A percentile compares a stretch with the other conserved stretches of the same genome.
phyloP scores from a whole-genome alignment of 2,113 vertebrate genomes.

The Phaethornis superciliosus region DNA sequence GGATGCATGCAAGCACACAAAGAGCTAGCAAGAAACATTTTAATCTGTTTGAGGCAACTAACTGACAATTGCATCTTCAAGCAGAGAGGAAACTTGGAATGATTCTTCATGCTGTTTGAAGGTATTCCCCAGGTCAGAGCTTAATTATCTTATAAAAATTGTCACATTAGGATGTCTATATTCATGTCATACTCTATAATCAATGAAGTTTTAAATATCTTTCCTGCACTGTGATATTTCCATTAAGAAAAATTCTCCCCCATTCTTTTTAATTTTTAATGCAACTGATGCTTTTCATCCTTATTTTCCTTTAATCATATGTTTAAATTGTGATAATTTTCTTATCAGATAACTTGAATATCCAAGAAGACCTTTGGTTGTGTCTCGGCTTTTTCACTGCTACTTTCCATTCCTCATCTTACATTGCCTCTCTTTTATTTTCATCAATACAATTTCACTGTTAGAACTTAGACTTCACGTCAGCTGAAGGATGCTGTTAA shows the following conservation, averaged over 20 bases:
- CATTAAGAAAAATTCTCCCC: neutral
- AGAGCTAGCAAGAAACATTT: neutral
- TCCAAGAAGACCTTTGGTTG: neutral
- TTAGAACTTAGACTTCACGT: neutral
- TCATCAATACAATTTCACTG: neutral
- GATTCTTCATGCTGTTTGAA: neutral
- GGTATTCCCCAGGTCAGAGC: neutral
- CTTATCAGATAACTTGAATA: neutral
- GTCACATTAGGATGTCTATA: neutral
- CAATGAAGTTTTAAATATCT: neutral
- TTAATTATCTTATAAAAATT: neutral
- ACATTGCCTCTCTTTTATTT: neutral
- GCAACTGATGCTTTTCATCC: neutral
- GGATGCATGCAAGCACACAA: neutral
- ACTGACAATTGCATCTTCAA: neutral
- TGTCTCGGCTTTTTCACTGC: neutral
- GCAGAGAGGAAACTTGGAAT: neutral
- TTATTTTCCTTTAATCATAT: neutral
- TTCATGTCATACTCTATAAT: neutral
- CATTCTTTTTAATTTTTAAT: neutral
- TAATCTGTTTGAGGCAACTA: neutral
- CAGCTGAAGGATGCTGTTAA: constrained; percentile 1
- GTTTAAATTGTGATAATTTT: neutral
- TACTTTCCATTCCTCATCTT: neutral
- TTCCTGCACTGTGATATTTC: neutral